These are phyloP conservation scores for Mixornis gularis DNA, from an alignment of 2,113 vertebrate genomes.

Conservation along the genomic window DNA sequence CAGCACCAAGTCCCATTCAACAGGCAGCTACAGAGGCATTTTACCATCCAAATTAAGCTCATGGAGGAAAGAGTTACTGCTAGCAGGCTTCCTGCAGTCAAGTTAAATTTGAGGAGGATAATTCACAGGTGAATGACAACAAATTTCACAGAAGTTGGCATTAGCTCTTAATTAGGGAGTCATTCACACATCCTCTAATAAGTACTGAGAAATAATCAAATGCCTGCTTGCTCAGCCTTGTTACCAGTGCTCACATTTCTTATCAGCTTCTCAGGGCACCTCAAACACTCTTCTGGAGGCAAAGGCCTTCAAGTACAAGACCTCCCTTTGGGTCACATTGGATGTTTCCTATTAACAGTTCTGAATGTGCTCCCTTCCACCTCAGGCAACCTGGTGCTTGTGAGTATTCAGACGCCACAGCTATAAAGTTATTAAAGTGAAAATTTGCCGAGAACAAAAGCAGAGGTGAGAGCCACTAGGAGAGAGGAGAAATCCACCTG, in stretches of 20 bases:
- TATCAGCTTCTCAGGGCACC: not conserved
- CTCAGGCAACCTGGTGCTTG: not conserved
- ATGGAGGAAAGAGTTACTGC: not conserved
- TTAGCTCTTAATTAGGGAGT: conserved; percentile 36
- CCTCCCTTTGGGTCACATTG: not conserved
- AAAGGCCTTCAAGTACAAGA: not conserved
- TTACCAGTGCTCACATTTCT: not conserved
- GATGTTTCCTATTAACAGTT: not conserved
- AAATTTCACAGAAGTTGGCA: conserved; percentile 38
- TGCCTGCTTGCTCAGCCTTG: not conserved
- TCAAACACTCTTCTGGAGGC: not conserved
- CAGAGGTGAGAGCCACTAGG: not conserved
- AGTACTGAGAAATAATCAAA: conserved; percentile 33
- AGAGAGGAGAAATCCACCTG: not conserved
- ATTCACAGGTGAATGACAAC: conserved; percentile 52
- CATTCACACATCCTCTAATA: not conserved
- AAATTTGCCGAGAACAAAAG: not conserved
- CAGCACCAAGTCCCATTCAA: not conserved
- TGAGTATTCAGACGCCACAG: not conserved
- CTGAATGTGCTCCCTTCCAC: not conserved
- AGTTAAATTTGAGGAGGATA: conserved; percentile 36
- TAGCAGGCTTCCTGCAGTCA: conserved; percentile 18
- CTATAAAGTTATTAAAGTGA: not conserved
- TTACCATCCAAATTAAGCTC: not conserved
- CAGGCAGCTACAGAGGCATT: not conserved